Evolutionary conservation across 2,888 invertebrate species (phyloP), one percentile per base, ranked within the genome.

Genomic region (Meloe dianella): DNA sequence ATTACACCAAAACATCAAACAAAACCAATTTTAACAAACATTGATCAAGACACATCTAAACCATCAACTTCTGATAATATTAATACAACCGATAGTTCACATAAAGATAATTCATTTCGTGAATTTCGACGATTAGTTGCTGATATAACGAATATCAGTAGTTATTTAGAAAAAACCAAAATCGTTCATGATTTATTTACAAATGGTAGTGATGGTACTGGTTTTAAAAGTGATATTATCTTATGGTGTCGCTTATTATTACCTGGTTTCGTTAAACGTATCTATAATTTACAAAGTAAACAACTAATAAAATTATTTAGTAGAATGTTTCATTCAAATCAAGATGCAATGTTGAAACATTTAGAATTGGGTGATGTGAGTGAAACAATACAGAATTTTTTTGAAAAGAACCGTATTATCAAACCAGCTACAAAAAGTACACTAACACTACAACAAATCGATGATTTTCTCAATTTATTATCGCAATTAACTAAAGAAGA

Each of bases 281-380:
- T 96, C 35, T 98, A 97, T 81, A 97, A 97, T 85, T 85, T 98
- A 60, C 95, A 96, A 85, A 95, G 92, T 80, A 96, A 96, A 81
- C 96, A 96, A 79, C 85, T 98, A 63, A 86, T 96, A 0, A 97
- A 97, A 84, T 83, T 96, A 57, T 97, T 96, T 81, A 91, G 95
- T 57, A 89, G 89, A 83, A 89, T 97, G 67, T 92, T 97, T 73
- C 84, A 85, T 3, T 87, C 87, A 0, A 89, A 91, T 82, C 90
- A 90, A 69, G 90, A 91, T 74, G 91, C 91, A 57, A 96, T 98
- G 95, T 83, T 94, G 9, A 90, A 91, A 73, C 90, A 96, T 84
- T 86, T 97, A 73, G 95, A 96, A 79, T 89, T 94, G 80, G 96
- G 79, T 5, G 97, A 98, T 83, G 89, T 97, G 1, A 94, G 96